Percentiles rank a stretch among this genome's conserved stretches.
phyloP scores from a whole-genome alignment of 2,888 invertebrate species.

The Himalopsyche japonica region DNA sequence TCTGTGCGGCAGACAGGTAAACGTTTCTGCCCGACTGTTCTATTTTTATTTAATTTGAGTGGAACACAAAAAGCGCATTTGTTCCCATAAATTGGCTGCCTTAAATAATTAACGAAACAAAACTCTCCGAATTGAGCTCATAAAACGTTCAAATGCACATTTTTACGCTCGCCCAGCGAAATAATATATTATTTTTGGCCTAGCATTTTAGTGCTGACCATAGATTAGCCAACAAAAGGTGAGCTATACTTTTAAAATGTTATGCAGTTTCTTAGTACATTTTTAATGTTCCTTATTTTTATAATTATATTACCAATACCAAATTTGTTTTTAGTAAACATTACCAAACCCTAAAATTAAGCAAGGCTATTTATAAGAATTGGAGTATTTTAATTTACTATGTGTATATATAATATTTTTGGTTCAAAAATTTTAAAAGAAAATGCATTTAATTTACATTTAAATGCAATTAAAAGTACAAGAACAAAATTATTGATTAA shows the following conservation, averaged over 20 bases:
- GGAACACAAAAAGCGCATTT: background rate
- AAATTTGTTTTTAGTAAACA: too few relatives aligned
- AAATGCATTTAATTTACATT: too few relatives aligned
- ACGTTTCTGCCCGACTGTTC: background rate
- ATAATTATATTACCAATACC: too few relatives aligned
- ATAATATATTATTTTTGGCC: background rate
- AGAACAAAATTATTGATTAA: too few relatives aligned
- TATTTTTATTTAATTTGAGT: background rate
- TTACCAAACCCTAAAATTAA: too few relatives aligned
- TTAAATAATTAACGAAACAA: constrained; percentile 1
- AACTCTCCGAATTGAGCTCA: background rate
- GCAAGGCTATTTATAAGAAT: too few relatives aligned
- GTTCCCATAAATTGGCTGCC: background rate
- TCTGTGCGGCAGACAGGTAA: background rate
- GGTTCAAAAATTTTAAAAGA: too few relatives aligned
- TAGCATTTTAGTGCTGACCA: background rate
- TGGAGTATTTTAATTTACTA: too few relatives aligned
- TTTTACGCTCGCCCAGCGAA: background rate
- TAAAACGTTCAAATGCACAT: background rate
- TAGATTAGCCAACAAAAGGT: background rate
- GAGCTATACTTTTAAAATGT: background rate
- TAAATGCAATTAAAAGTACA: too few relatives aligned
- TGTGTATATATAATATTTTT: too few relatives aligned
- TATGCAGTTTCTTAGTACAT: too few relatives aligned
- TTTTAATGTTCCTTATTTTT: too few relatives aligned